A percentile compares a stretch with the other conserved stretches of the same genome.
phyloP scores from a whole-genome alignment of 2,888 invertebrate species.

The Lithosia quadra region DNA sequence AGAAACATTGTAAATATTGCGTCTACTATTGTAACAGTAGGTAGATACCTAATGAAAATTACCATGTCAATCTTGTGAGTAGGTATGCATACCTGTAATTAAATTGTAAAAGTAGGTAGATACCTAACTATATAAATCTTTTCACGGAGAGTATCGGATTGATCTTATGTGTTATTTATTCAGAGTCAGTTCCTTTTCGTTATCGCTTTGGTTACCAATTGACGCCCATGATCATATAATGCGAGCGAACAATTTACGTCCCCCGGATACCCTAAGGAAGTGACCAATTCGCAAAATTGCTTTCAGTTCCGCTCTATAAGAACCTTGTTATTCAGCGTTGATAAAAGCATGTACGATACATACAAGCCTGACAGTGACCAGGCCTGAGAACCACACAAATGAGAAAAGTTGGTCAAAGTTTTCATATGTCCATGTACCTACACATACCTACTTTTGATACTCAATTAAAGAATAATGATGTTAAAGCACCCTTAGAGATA shows the following conservation, averaged over 20 bases:
- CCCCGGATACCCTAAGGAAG: constrained; percentile 68
- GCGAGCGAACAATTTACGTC: constrained; percentile 69
- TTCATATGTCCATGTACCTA: background rate
- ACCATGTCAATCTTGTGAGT: too few relatives aligned
- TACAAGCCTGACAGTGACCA: background rate
- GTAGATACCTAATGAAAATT: too few relatives aligned
- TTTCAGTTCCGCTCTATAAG: constrained; percentile 51
- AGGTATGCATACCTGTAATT: too few relatives aligned
- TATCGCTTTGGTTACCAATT: constrained; percentile 59
- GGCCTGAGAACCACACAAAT: background rate
- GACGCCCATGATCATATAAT: constrained; percentile 56
- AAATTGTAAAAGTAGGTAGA: too few relatives aligned
- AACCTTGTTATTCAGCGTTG: constrained; percentile 50
- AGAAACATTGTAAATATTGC: too few relatives aligned
- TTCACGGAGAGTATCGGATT: too few relatives aligned
- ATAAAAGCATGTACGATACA: constrained; percentile 2
- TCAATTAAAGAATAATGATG: background rate
- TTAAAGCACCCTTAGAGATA: too few relatives aligned
- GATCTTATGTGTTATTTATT: background rate
- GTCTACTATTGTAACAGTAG: too few relatives aligned
- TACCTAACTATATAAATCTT: too few relatives aligned
- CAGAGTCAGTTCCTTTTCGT: constrained; percentile 46
- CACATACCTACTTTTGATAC: background rate
- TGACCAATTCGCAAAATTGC: constrained; percentile 77
- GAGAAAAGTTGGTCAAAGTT: background rate